phyloP scores from a whole-genome alignment of 2,797 vertebrate genomes.

The Thaleichthys pacificus region DNA sequence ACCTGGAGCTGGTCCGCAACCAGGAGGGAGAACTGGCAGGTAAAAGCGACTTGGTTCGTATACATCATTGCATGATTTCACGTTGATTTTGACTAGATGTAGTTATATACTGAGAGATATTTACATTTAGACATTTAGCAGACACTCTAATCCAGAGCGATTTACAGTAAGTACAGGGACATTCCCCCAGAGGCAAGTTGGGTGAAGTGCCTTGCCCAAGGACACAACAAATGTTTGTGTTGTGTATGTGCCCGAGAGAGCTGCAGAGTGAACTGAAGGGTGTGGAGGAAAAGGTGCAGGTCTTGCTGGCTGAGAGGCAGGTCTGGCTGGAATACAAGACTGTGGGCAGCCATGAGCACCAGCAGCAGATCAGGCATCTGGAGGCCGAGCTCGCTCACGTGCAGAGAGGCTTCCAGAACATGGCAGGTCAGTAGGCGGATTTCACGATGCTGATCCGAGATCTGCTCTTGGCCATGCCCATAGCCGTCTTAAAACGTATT shows the following conservation, averaged over 20 bases:
- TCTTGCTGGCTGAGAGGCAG: slow-evolving; percentile 65
- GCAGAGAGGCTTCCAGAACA: slow-evolving; percentile 63
- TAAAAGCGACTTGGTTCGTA: slow-evolving; percentile 25
- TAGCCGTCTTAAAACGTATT: no score
- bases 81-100: background rate
- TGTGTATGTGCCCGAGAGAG: slow-evolving; percentile 34
- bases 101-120: no score
- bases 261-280: slow-evolving; percentile 58
- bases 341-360: slow-evolving; percentile 63
- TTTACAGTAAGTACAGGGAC: no score
- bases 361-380: slow-evolving; percentile 64
- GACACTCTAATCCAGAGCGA: no score
- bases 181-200: no score
- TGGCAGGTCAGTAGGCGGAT: slow-evolving; percentile 69
- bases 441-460: background rate
- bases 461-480: no score
- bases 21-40: slow-evolving; percentile 74
- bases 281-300: slow-evolving; percentile 54
- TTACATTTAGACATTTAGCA: no score
- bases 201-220: no score
- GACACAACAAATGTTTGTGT: background rate
- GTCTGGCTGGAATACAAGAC: slow-evolving; percentile 78
- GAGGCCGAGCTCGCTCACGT: slow-evolving; percentile 62
- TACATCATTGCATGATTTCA: background rate
- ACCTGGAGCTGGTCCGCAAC: slow-evolving; percentile 65